Percentiles rank a stretch among this genome's conserved stretches.
Evolutionary conservation across 35 echinoderm and acorn worm genomes (phyloP).

Genomic region (Apostichopus californicus): DNA sequence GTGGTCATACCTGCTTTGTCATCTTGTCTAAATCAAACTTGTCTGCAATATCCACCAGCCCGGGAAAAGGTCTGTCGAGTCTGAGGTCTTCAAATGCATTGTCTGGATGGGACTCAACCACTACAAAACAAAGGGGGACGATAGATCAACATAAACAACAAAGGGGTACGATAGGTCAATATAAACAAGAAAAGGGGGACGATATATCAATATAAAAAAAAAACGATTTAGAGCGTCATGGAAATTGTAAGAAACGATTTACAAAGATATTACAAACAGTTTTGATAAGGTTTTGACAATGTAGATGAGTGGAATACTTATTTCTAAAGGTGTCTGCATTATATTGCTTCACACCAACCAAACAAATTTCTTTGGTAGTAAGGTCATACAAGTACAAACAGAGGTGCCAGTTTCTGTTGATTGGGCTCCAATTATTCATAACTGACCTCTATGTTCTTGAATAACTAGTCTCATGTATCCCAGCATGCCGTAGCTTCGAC

Average conservation of each 20-base stretch:
- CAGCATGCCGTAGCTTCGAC: constrained; percentile 93
- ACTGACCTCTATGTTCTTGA: constrained; percentile 84
- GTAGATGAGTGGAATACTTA: too few relatives aligned
- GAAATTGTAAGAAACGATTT: too few relatives aligned
- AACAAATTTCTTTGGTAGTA: too few relatives aligned
- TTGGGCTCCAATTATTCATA: too few relatives aligned
- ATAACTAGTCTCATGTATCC: constrained; percentile 88
- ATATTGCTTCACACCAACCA: too few relatives aligned
- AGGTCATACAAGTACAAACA: too few relatives aligned
- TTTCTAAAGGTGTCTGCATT: too few relatives aligned
- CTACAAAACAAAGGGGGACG: constrained; percentile 33
- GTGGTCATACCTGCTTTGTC: constrained; percentile 74
- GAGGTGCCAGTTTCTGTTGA: too few relatives aligned
- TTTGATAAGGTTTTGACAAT: too few relatives aligned
- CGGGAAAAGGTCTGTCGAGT: constrained; percentile 85
- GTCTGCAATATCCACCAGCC: constrained; percentile 69
- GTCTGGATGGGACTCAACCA: constrained; percentile 94
- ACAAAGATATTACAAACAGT: too few relatives aligned
- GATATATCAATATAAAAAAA: background rate
- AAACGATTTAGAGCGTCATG: too few relatives aligned
- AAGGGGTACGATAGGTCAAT: too few relatives aligned
- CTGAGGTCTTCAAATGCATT: constrained; percentile 89
- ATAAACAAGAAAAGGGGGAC: background rate
- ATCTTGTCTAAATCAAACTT: constrained; percentile 75
- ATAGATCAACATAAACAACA: background rate